phyloP scores from a whole-genome alignment of 2,888 invertebrate species.

The Spilosoma lubricipeda region DNA sequence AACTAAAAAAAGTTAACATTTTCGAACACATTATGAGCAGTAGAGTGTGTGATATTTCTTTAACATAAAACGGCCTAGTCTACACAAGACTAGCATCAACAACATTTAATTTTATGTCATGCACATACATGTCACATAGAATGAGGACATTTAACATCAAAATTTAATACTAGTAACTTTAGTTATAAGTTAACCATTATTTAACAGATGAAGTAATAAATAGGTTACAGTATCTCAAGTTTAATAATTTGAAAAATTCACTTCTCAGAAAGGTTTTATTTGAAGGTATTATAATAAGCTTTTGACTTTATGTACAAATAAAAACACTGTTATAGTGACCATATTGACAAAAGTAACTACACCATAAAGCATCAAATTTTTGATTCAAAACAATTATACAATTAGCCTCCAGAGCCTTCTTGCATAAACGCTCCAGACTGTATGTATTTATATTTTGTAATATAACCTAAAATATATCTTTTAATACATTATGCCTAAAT shows the following conservation, averaged over 20 bases:
- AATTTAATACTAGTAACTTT: background rate
- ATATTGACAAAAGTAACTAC: conserved; percentile 13
- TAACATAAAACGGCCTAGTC: background rate
- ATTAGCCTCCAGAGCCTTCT: conserved; percentile 14
- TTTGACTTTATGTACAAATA: conserved; percentile 37
- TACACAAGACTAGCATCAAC: background rate
- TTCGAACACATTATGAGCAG: background rate
- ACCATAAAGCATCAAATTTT: conserved; percentile 5
- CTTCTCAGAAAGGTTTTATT: conserved; percentile 15
- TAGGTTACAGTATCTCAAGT: background rate
- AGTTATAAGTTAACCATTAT: background rate
- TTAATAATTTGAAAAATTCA: background rate
- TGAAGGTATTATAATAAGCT: conserved; percentile 29
- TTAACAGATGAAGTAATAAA: background rate
- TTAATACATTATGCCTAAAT: conserved; percentile 38
- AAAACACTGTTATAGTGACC: conserved; percentile 24
- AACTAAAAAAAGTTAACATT: too few relatives aligned
- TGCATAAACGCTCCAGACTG: background rate
- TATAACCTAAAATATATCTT: conserved; percentile 11
- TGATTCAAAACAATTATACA: background rate
- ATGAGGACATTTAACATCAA: background rate
- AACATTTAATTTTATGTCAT: background rate
- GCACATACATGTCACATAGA: background rate
- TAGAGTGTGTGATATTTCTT: background rate
- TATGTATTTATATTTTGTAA: background rate